phyloP scores from a whole-genome alignment of 2,888 invertebrate species.

The Ophion ellenae region DNA sequence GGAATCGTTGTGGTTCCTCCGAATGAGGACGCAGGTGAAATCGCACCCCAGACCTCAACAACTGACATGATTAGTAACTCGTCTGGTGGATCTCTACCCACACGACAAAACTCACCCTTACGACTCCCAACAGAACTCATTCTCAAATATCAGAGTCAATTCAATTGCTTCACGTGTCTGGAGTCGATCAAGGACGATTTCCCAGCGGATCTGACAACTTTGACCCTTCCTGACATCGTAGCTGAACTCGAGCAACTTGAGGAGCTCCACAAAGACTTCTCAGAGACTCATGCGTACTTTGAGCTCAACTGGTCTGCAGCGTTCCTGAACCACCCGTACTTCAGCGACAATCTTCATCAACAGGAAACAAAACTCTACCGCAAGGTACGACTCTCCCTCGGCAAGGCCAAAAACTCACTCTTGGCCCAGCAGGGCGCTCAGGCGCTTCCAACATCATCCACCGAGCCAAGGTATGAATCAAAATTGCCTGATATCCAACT shows the following conservation, averaged over 20 bases:
- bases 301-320: slow-evolving; percentile 18
- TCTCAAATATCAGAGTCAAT: too few relatives aligned
- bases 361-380: background rate
- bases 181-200: too few relatives aligned
- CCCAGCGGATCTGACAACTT: too few relatives aligned
- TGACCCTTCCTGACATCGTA: background rate
- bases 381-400: background rate
- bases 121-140: too few relatives aligned
- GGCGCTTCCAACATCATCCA: background rate
- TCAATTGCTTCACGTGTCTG: too few relatives aligned
- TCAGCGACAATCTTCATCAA: background rate
- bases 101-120: too few relatives aligned
- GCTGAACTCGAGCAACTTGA: background rate
- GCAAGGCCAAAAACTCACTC: background rate
- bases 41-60: too few relatives aligned
- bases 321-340: slow-evolving; percentile 12
- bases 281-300: background rate
- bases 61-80: too few relatives aligned
- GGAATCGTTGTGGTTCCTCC: too few relatives aligned
- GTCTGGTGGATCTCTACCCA: too few relatives aligned
- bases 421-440: background rate
- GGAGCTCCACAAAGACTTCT: background rate
- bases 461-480: background rate
- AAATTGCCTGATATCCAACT: background rate
- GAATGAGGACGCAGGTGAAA: too few relatives aligned